These are phyloP conservation scores for Numenius phaeopus DNA, from an alignment of 2,797 vertebrate species.

Conservation along the genomic window DNA sequence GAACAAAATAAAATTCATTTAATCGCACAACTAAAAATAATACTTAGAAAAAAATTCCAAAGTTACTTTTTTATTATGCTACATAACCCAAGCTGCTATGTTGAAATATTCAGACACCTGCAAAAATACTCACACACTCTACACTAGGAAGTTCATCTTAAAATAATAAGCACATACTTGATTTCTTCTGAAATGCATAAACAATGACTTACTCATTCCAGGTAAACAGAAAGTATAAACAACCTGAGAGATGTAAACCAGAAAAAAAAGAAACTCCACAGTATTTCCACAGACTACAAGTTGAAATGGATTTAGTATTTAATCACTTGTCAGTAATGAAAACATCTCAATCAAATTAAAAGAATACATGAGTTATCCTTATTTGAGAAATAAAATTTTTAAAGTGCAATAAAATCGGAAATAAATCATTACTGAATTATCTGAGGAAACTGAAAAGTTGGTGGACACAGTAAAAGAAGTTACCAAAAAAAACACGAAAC, in stretches of 20 bases:
- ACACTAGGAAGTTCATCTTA: not conserved
- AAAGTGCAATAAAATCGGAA: not conserved
- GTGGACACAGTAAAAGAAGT: not conserved
- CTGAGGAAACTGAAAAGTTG: not conserved
- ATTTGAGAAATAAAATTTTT: not conserved
- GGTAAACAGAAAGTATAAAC: not conserved
- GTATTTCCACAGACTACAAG: not conserved
- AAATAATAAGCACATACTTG: not conserved
- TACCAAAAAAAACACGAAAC: not conserved
- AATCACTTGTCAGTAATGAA: not conserved
- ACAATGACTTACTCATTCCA: not conserved
- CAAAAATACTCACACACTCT: not conserved
- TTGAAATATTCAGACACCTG: not conserved
- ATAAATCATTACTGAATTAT: not conserved
- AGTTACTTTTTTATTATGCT: not conserved
- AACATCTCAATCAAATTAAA: not conserved
- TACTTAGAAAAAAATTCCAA: not conserved
- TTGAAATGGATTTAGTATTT: not conserved
- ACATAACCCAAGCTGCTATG: not conserved
- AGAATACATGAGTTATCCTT: not conserved
- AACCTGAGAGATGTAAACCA: not conserved
- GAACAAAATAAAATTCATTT: not conserved
- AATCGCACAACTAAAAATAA: not conserved
- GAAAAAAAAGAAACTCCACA: not conserved
- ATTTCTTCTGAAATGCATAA: not conserved